Evolutionary conservation across 2,888 invertebrate species (phyloP).

Genomic region (Yponomeuta evonymella): DNA sequence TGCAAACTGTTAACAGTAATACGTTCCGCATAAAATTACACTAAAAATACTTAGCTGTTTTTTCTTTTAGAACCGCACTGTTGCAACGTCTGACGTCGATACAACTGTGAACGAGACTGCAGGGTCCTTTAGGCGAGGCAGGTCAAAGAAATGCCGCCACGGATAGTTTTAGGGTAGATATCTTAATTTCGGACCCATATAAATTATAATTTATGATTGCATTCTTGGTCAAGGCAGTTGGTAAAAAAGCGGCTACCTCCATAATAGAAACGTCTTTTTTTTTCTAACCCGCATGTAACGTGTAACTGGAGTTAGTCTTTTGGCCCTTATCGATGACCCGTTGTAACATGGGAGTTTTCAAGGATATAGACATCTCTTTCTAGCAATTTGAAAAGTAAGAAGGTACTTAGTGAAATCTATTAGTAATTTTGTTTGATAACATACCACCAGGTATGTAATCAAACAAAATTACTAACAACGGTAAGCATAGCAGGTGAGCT

Average conservation of each 20-base stretch:
- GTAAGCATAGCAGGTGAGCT: no score
- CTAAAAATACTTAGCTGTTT: neutral
- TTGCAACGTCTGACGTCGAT: conserved; percentile 48
- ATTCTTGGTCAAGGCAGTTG: conserved; percentile 45
- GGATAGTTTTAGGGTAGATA: conserved; percentile 52
- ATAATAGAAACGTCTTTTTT: conserved; percentile 71
- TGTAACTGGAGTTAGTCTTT: conserved; percentile 53
- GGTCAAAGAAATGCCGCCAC: conserved; percentile 57
- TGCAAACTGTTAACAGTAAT: neutral
- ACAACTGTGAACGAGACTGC: conserved; percentile 48
- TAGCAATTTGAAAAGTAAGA: neutral
- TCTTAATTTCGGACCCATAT: conserved; percentile 67
- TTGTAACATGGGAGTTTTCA: conserved; percentile 34
- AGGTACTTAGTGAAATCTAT: no score
- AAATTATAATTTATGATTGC: conserved; percentile 74
- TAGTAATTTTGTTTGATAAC: no score
- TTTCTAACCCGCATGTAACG: conserved; percentile 51
- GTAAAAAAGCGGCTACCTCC: conserved; percentile 60
- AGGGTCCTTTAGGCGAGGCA: neutral
- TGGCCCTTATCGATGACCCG: conserved; percentile 42
- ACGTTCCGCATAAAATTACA: neutral
- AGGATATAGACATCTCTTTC: conserved; percentile 52
- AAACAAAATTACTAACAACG: no score
- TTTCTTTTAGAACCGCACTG: neutral
- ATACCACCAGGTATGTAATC: no score